phyloP scores from a whole-genome alignment of 2,113 vertebrate species.

The Mus spicilegus region DNA sequence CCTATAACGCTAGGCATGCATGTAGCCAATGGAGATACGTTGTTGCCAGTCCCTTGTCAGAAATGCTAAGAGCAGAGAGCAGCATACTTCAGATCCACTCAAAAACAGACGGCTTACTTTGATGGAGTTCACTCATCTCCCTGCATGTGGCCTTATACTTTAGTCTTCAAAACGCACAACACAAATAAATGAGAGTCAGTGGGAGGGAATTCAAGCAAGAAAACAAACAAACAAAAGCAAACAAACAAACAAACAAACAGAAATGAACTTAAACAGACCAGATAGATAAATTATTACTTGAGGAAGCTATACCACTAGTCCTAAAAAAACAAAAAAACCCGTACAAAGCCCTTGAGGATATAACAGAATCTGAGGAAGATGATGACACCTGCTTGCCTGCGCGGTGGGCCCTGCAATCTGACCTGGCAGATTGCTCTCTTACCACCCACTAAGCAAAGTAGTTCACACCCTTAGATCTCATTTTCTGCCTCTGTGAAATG shows the following conservation, averaged over 20 bases:
- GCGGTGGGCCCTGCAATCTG: not conserved
- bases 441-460: not conserved
- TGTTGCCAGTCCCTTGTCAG: too few relatives aligned
- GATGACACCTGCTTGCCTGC: too few relatives aligned
- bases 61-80: conserved; percentile 24
- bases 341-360: not conserved
- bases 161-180: conserved; percentile 34
- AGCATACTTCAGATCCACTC: not conserved
- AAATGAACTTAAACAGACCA: not conserved
- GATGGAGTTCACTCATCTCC: conserved; percentile 5
- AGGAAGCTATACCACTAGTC: not conserved
- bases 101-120: not conserved
- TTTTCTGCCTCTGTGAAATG: not conserved
- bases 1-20: not conserved
- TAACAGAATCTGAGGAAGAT: not conserved
- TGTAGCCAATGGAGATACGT: not conserved
- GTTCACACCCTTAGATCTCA: not conserved
- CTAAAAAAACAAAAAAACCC: conserved; percentile 5
- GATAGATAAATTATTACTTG: conserved; percentile 17
- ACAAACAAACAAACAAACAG: not conserved
- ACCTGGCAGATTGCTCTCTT: not conserved
- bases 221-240: not conserved
- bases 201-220: conserved; percentile 48
- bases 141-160: not conserved
- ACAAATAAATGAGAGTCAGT: conserved; percentile 19